These are phyloP conservation scores for Enteromius mattozi DNA, from an alignment of 2,797 vertebrate species.

Conservation along the genomic window DNA sequence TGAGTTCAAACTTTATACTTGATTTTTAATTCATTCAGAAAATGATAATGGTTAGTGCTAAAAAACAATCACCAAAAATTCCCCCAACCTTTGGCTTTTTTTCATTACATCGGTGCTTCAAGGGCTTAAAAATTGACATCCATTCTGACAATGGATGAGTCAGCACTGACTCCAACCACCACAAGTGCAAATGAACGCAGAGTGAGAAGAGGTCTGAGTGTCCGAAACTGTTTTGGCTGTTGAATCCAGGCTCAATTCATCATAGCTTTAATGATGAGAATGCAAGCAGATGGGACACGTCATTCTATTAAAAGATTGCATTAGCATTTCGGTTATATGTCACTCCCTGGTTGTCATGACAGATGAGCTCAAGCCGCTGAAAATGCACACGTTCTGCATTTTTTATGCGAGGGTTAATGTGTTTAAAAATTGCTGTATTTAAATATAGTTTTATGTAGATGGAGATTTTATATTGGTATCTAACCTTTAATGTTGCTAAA, in stretches of 20 bases:
- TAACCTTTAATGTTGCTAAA: neutral
- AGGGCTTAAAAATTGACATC: conserved; percentile 63
- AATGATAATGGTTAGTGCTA: conserved; percentile 24
- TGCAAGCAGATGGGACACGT: conserved; percentile 59
- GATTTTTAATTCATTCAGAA: conserved; percentile 9
- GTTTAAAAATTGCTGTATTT: neutral
- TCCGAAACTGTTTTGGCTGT: conserved; percentile 66
- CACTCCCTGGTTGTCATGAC: conserved; percentile 60
- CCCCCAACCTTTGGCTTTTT: conserved; percentile 54
- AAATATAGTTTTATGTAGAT: neutral
- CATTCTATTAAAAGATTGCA: conserved; percentile 70
- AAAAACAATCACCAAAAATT: conserved; percentile 46
- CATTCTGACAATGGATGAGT: conserved; percentile 62
- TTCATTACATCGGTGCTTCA: conserved; percentile 61
- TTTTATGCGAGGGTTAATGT: conserved; percentile 23
- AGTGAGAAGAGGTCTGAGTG: conserved; percentile 62
- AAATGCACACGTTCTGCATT: conserved; percentile 55
- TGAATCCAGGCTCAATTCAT: conserved; percentile 63
- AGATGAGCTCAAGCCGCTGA: conserved; percentile 56
- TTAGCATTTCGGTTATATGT: conserved; percentile 66
- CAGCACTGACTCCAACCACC: conserved; percentile 65
- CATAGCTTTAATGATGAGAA: conserved; percentile 58
- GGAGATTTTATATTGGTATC: neutral
- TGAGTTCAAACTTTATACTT: conserved; percentile 10
- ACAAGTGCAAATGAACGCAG: conserved; percentile 70